Percentiles rank a stretch among this genome's conserved stretches.
phyloP scores from a whole-genome alignment of 2,113 vertebrate species.

The Neopipo cinnamomea region DNA sequence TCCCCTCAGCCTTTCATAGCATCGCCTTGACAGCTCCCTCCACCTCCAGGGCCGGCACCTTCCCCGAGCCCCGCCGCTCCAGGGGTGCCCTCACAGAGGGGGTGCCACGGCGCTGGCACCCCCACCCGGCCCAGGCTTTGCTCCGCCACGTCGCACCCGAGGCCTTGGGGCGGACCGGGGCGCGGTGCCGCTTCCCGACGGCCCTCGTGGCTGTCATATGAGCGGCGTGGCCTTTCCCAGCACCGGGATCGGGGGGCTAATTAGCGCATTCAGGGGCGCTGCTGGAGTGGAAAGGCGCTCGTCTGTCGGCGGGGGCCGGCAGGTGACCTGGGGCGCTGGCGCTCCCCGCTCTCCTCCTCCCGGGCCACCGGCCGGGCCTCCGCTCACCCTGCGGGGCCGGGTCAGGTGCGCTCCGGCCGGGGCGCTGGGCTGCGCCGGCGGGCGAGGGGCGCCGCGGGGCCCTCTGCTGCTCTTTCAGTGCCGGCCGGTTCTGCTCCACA shows the following conservation, averaged over 20 bases:
- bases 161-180: neutral
- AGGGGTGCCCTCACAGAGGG: no score
- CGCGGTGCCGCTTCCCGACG: neutral
- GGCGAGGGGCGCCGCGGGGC: constrained; percentile 55
- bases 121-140: no score
- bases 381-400: neutral
- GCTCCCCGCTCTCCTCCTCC: neutral
- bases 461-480: constrained; percentile 69
- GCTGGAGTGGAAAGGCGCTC: constrained; percentile 83
- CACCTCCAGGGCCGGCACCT: neutral
- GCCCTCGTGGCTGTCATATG: constrained; percentile 55
- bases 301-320: constrained; percentile 73
- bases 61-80: neutral
- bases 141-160: rapidly evolving
- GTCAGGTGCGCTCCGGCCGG: neutral
- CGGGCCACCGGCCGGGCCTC: neutral
- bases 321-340: constrained; percentile 43
- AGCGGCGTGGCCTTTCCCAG: neutral
- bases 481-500: constrained; percentile 79
- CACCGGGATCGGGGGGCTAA: constrained; percentile 70
- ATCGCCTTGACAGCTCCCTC: neutral
- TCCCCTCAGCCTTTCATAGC: neutral
- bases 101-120: no score
- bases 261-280: constrained; percentile 82
- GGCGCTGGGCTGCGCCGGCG: neutral